Evolutionary conservation across 2,797 vertebrate species (phyloP), one percentile per base, ranked within the genome.

Genomic region (Hemibagrus guttatus): DNA sequence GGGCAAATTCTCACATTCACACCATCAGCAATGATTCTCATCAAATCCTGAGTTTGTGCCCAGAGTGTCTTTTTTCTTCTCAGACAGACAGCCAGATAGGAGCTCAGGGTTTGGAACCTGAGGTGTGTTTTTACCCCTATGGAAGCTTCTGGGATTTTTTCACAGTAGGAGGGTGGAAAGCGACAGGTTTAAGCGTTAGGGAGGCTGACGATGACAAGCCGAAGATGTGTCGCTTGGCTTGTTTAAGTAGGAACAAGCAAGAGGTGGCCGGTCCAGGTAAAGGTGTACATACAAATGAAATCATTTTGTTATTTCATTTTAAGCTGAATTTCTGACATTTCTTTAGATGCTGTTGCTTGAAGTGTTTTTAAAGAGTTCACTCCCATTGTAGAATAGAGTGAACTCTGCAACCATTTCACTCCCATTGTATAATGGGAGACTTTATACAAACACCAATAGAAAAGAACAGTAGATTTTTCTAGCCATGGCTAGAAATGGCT

Each of bases 171-270:
- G 61, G 11, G 23, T 61, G 58, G n/a, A 79, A 79, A 58, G 31
- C 28, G n/a, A 75, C 72, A 69, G 17, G 56, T 23, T 58, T 39
- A 84, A 81, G 31, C 79, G 39, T 49, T 21, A 64, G 74, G 56
- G 35, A 68, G 64, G 59, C 68, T 39, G 84, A 49, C 58, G 1
- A 64, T 69, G 56, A 86, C 86, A 42, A 84, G 52, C 21, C 64
- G 88, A 85, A 88, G 83, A 94, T 95, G 93, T 94, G 93, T 87
- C 28, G 83, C 85, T 91, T 93, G 87, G 23, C 63, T 83, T 93
- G 93, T 90, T 89, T 93, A 83, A 89, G 81, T 83, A 54, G 49
- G 39, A 84, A 88, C 46, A 58, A 52, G 28, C 58, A 86, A 85
- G 79, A 88, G 46, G 71, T 88, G 63, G 35, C 66, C 79, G 75